Evolutionary conservation across 2,113 vertebrate genomes (phyloP).

Genomic region (Opisthocomus hoazin): DNA sequence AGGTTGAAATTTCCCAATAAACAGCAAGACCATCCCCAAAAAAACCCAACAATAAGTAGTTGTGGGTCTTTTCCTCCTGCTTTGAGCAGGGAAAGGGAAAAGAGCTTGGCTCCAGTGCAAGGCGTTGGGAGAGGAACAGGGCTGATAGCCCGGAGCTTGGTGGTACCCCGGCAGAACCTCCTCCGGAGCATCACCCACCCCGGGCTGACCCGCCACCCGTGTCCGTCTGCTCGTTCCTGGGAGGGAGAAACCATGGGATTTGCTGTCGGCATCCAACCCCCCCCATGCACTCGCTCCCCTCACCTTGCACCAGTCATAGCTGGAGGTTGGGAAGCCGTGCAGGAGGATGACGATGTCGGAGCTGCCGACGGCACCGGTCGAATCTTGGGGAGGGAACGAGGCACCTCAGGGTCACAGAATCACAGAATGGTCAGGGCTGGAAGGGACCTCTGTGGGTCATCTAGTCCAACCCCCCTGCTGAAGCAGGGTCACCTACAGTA

Average conservation of each 20-base stretch:
- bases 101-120: background rate
- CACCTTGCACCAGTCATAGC: constrained; percentile 96
- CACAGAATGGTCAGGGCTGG: too few species aligned
- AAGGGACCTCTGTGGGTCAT: too few species aligned
- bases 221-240: background rate
- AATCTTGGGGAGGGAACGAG: constrained; percentile 73
- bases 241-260: background rate
- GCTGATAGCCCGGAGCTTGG: rapidly evolving
- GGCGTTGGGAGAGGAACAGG: background rate
- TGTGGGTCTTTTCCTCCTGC: background rate
- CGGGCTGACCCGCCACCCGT: background rate
- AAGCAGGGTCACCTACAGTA: too few species aligned
- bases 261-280: rapidly evolving
- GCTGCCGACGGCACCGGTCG: constrained; percentile 82
- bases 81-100: rapidly evolving
- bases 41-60: background rate
- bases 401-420: background rate
- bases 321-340: constrained; percentile 94
- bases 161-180: background rate
- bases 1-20: background rate
- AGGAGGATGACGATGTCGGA: constrained; percentile 86
- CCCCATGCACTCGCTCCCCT: background rate
- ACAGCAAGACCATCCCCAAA: rapidly evolving
- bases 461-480: too few species aligned
- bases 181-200: background rate